Evolutionary conservation across 2,888 invertebrate species (phyloP).

Genomic region (Helicoverpa assulta): DNA sequence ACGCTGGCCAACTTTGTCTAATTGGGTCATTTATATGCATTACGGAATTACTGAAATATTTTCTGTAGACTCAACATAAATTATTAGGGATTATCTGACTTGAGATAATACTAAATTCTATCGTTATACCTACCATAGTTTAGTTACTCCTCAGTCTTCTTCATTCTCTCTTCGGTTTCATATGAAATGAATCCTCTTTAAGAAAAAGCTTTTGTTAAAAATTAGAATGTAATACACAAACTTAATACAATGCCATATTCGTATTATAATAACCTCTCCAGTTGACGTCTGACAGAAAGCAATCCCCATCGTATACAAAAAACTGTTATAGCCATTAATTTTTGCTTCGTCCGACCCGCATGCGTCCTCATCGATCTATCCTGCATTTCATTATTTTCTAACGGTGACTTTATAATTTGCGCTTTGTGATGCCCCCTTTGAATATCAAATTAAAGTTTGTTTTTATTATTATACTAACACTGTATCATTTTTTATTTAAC

Average conservation of each 20-base stretch:
- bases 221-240: neutral
- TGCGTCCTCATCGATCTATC: slow-evolving; percentile 77
- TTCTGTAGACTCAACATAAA: slow-evolving; percentile 60
- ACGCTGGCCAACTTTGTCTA: slow-evolving; percentile 78
- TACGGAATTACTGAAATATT: slow-evolving; percentile 74
- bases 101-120: slow-evolving; percentile 46
- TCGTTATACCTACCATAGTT: slow-evolving; percentile 23
- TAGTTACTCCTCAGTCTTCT: slow-evolving; percentile 22
- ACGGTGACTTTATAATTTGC: slow-evolving; percentile 65
- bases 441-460: slow-evolving; percentile 27
- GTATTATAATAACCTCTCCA: too few relatives aligned
- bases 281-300: neutral
- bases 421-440: slow-evolving; percentile 60
- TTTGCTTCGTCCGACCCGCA: slow-evolving; percentile 76
- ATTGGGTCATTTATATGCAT: slow-evolving; percentile 79
- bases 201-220: neutral
- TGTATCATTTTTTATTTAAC: slow-evolving; percentile 20
- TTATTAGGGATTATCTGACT: slow-evolving; percentile 60
- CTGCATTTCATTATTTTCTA: slow-evolving; percentile 74
- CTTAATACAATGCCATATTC: too few relatives aligned
- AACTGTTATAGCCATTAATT: slow-evolving; percentile 59
- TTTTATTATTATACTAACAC: slow-evolving; percentile 9
- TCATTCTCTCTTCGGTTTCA: neutral
- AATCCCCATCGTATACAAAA: slow-evolving; percentile 30
- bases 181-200: neutral